Base-by-base conservation (phyloP, 1,140 invertebrate species). In the Rhagoletis pomonella region DNA sequence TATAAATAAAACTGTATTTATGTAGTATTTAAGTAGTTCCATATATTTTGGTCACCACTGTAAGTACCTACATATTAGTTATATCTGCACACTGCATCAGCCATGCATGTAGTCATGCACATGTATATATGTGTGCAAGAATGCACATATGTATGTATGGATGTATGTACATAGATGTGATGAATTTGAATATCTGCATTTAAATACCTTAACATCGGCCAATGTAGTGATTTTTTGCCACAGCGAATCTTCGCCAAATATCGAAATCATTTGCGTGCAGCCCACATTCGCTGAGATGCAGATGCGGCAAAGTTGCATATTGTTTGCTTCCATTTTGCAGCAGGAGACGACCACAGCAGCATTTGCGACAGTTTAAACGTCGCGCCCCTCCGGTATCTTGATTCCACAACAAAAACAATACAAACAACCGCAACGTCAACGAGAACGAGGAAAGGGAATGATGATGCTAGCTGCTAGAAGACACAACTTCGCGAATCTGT, bases 221-320 rank as follows among this genome's bases (percentile, higher is more conserved):
- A 93, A 87, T 77, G 90, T 92, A 81, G 91, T 92, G 69, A 93
- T 93, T 89, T 92, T 93, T 86, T 92, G 90, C 91, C 91, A 93
- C 50, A 93, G 88, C 59, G 89, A 91, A 87, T 93, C 92, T 90
- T 93, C 92, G 64, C 92, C 92, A 84, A 92, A 93, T 86, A 93
- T 93, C 73, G 92, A 91, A 84, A 93, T 93, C 90, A 93, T 92
- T 89, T 90, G 90, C 88, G 89, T 88, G 29, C 88, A 89, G 44
- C 88, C 90, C 85, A 89, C 89, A 87, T 90, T 91, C 87, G 91
- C 89, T 87, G 89, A 90, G 73, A 92, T 91, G 90, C 91, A 92
- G 87, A 92, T 93, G 89, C 91, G 91, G 89, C 92, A 92, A 77
- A 92, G 88, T 89, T 90, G 90, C 14, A 89, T 86, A 90, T 89